These are phyloP conservation scores for Leucosticte australis DNA, from an alignment of 2,113 vertebrate genomes.

Conservation along the genomic window DNA sequence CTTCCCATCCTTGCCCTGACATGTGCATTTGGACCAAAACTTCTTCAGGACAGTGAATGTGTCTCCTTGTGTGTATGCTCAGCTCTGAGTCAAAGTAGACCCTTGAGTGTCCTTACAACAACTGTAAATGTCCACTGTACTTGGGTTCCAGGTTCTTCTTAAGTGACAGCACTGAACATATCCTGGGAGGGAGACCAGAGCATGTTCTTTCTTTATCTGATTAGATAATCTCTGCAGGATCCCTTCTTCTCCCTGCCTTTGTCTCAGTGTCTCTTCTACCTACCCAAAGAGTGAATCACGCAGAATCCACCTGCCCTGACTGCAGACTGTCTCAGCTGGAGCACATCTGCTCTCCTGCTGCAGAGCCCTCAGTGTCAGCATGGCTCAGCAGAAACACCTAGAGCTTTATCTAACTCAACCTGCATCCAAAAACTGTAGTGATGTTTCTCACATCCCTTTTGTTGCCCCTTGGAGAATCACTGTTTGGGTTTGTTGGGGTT, in stretches of 20 bases:
- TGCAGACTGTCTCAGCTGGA: neutral
- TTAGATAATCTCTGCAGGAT: neutral
- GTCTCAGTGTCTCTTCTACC: neutral
- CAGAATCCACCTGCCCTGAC: neutral
- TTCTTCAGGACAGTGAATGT: neutral
- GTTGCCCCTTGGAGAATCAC: neutral
- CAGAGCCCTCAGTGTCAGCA: neutral
- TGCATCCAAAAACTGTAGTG: neutral
- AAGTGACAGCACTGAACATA: neutral
- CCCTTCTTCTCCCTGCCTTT: neutral
- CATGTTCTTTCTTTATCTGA: neutral
- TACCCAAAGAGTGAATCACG: fast-evolving
- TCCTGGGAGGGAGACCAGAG: neutral
- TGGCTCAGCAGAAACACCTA: neutral
- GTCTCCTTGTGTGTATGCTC: fast-evolving
- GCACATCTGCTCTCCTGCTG: neutral
- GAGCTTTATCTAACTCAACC: neutral
- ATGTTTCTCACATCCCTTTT: neutral
- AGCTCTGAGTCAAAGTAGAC: neutral
- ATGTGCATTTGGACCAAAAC: neutral
- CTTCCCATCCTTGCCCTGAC: neutral
- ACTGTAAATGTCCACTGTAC: neutral
- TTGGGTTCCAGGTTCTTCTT: neutral
- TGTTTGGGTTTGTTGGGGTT: neutral
- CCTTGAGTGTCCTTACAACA: neutral